Evolutionary conservation across 1,140 invertebrate genomes (phyloP), one percentile per base, ranked within the genome.

Genomic region (Diachasmimorpha longicaudata): DNA sequence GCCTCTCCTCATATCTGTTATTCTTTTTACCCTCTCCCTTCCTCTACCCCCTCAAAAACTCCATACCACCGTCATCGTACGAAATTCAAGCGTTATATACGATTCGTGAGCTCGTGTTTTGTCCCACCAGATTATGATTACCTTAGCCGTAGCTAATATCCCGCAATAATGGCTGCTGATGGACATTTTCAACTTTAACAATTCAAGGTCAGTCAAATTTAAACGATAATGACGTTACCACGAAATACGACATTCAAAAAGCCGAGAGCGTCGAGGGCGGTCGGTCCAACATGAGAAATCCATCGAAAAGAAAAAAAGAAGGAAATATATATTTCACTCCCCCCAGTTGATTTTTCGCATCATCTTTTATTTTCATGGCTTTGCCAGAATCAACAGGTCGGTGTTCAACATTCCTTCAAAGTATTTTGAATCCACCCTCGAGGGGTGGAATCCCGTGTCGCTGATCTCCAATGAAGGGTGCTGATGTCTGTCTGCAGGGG

Each of bases 361-460:
- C 44, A 46, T 14, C 11, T 46, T 52, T 52, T 16, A 13, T 52
- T 19, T 52, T 42, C 39, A 42, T 42, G 39, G 13, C 48, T 16
- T 46, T 16, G 48, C 1, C 48, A 9, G 85, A 83, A 88, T 88
- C 87, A 88, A 89, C 87, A 89, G 88, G 87, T 89, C 79, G 77
- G 52, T 71, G 84, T 85, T 85, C 87, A 87, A 82, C 86, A 85
- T 87, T 37, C 25, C 84, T 88, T 85, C 87, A 87, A 89, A 89
- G 80, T 87, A 84, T 88, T 89, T 88, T 88, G 86, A 88, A 89
- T 85, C 82, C 82, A 82, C 84, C 85, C 86, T 87, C 85, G 36
- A 44, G 80, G 85, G 84, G 82, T 83, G 85, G 84, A 86, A 86
- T 84, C 81, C 84, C 82, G 72, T 31, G 70, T 82, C 83, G 83